Evolutionary conservation across 2,888 invertebrate species (phyloP).

Genomic region (Pachliopta kotzebuea): DNA sequence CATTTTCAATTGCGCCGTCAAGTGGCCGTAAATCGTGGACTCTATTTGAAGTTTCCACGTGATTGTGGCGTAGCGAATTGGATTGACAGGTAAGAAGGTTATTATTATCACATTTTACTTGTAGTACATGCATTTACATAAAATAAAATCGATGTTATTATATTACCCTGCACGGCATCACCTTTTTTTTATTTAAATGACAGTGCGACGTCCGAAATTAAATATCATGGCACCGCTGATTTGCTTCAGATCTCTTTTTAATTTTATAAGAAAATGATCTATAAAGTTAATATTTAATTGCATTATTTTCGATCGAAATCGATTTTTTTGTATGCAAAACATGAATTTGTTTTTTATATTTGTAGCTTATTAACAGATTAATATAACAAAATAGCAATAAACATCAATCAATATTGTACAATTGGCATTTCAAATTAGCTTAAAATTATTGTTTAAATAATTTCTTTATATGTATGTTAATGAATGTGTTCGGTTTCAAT

Average conservation of each 20-base stretch:
- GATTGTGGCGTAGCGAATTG: conserved; percentile 72
- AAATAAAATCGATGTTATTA: conserved; percentile 53
- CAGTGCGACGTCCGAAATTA: conserved; percentile 18
- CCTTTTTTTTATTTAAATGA: conserved; percentile 13
- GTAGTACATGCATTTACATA: conserved; percentile 49
- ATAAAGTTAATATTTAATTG: background rate
- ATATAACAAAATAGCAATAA: no score
- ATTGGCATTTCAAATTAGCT: no score
- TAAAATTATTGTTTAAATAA: no score
- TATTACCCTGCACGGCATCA: conserved; percentile 46
- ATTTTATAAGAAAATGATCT: background rate
- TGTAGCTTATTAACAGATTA: no score
- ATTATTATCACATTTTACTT: conserved; percentile 79
- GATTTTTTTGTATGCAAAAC: no score
- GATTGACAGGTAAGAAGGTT: conserved; percentile 76
- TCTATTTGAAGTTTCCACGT: conserved; percentile 59
- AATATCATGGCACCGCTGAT: conserved; percentile 21
- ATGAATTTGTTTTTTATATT: no score
- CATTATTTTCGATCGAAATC: background rate
- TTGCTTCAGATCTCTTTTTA: conserved; percentile 9
- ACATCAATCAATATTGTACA: no score
- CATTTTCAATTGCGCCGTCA: conserved; percentile 39
- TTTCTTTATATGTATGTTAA: no score
- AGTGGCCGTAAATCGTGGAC: conserved; percentile 42
- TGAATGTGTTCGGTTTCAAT: no score